Evolutionary conservation across 2,888 invertebrate genomes (phyloP).

Genomic region (Drymonia ruficornis): DNA sequence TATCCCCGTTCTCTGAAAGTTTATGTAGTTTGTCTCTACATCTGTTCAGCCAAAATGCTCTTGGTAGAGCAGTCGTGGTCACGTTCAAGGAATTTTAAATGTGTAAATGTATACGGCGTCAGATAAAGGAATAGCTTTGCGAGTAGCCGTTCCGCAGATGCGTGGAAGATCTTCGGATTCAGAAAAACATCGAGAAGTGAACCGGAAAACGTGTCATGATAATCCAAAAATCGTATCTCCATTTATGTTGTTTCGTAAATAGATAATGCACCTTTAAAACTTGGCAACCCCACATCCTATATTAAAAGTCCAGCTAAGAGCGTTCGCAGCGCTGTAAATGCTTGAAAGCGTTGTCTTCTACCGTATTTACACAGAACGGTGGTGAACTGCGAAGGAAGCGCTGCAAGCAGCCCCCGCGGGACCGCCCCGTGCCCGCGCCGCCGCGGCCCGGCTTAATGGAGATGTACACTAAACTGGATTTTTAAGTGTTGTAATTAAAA

Average conservation of each 20-base stretch:
- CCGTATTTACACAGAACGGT: slow-evolving; percentile 37
- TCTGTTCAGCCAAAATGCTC: no score
- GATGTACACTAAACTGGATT: slow-evolving; percentile 52
- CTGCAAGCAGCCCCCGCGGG: slow-evolving; percentile 20
- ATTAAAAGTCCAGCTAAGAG: slow-evolving; percentile 7
- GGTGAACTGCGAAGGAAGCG: slow-evolving; percentile 16
- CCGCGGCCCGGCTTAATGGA: slow-evolving; percentile 45
- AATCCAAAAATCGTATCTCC: no score
- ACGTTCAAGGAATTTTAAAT: no score
- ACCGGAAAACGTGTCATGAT: neutral
- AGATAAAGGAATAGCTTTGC: no score
- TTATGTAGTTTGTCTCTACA: no score
- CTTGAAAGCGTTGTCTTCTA: slow-evolving; percentile 22
- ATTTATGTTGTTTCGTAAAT: neutral
- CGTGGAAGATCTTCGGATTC: no score
- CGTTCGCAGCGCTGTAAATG: slow-evolving; percentile 13
- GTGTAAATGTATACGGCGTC: no score
- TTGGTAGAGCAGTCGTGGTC: no score
- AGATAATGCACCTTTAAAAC: neutral
- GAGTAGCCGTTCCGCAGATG: no score
- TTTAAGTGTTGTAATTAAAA: slow-evolving; percentile 52
- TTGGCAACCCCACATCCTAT: neutral
- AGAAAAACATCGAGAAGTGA: no score
- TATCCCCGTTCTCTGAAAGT: neutral
- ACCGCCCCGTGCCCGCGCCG: slow-evolving; percentile 16